Conservation (phyloP, 2,113 vertebrate species). For the Cnemophilus loriae region DNA sequence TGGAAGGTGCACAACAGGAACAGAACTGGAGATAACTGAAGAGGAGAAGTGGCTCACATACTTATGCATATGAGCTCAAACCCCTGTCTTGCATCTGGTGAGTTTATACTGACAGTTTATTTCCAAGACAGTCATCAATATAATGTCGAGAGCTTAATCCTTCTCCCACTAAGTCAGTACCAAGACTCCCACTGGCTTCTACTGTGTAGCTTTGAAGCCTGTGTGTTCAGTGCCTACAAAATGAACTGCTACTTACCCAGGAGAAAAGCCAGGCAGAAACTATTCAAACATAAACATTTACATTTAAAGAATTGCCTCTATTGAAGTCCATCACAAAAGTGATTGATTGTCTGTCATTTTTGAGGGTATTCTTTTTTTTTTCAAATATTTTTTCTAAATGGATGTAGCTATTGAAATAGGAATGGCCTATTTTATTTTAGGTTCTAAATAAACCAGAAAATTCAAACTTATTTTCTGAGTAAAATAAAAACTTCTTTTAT, state of each 20-base stretch:
- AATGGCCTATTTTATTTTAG: not conserved
- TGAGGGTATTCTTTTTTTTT: not conserved
- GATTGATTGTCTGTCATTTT: not conserved
- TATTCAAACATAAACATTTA: constrained; percentile 17
- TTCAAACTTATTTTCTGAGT: not conserved
- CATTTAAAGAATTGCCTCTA: not conserved
- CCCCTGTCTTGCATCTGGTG: not conserved
- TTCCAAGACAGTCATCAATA: constrained; percentile 29
- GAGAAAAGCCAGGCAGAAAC: constrained; percentile 19
- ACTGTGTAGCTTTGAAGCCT: not conserved
- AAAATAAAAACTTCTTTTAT: not conserved
- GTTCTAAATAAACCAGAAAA: not conserved
- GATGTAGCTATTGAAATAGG: not conserved
- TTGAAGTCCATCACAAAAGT: not conserved
- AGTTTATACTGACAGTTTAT: constrained; percentile 17
- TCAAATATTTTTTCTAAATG: not conserved
- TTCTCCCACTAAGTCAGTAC: not conserved
- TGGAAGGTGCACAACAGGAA: not conserved
- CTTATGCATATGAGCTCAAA: not conserved
- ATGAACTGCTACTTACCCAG: not conserved
- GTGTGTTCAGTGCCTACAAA: not conserved
- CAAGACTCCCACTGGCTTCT: constrained; percentile 27
- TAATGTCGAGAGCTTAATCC: not conserved
- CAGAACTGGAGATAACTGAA: not conserved
- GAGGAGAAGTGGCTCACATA: not conserved